Evolutionary conservation across 2,888 invertebrate genomes (phyloP), one percentile per base, ranked within the genome.

Genomic region (Onchidella celtica): DNA sequence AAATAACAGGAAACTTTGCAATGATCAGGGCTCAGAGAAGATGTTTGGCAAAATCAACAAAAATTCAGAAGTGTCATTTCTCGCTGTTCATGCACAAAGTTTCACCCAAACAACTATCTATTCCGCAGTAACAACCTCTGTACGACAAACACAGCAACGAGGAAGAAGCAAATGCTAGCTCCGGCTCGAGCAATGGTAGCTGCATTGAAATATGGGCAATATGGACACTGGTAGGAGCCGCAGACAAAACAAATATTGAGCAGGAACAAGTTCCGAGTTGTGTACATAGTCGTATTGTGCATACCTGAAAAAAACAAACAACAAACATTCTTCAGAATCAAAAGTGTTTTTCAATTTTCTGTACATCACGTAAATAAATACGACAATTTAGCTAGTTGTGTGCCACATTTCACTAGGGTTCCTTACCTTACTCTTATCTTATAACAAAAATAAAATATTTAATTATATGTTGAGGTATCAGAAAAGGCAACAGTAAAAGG

Each of bases 141-240:
- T 3, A 85, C 61, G 11, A 83, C n/a, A 57, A 75, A 79, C 6
- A 79, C 83, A 61, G 65, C 24, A 29, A 57, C 11, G 36, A 85
- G 36, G 24, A 84, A 66, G 24, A 61, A 34, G 4, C 66, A 3
- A 34, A 82, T 34, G 72, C 81, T 80, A 47, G 81, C 36, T n/a
- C 84, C 78, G 29, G 89, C 89, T 78, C 86, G 87, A 55, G 88
- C 81, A 47, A 88, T 83, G 0, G 89, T 84, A 0, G 91, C 85
- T 1, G 91, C 92, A 82, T 93, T 93, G 89, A 92, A 93, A 87
- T 89, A 91, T 2, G 92, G 92, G 85, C 93, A 93, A 84, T 93
- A 93, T 0, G 93, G 93, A 86, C 93, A 93, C 86, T 93, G 93
- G 86, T 92, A 93, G 3, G 93, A 93, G 0, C 93, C 93, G 84